Percentiles rank a stretch among this genome's conserved stretches.
Conservation (phyloP, 2,888 invertebrate genomes). For the Mycalesis mineus region DNA sequence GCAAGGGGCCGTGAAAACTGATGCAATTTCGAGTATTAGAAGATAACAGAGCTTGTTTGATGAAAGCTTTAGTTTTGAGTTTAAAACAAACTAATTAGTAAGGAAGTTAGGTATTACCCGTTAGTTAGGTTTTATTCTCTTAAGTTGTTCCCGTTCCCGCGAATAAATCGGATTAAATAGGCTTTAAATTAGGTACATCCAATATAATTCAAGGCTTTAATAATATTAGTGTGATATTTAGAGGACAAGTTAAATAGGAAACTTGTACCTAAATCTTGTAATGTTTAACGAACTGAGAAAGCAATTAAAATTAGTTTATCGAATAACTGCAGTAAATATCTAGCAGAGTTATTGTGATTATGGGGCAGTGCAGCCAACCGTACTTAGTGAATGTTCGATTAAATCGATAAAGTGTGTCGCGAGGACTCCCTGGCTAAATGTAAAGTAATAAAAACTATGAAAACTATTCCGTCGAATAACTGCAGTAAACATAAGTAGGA, state of each 20-base stretch:
- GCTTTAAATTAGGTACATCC: no score
- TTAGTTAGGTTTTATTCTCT: no score
- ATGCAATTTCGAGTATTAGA: constrained; percentile 18
- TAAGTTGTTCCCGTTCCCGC: no score
- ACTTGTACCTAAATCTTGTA: no score
- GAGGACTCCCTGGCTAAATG: background rate
- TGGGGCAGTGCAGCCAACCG: background rate
- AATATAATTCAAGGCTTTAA: no score
- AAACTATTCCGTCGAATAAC: background rate
- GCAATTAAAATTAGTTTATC: background rate
- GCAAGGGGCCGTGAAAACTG: constrained; percentile 25
- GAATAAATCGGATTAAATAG: no score
- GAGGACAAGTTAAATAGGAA: no score
- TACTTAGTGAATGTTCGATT: background rate
- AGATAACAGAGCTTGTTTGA: background rate
- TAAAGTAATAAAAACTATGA: background rate
- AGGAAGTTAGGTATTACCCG: no score
- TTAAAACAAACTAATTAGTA: no score
- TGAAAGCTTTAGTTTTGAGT: no score
- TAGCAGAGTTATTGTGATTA: background rate
- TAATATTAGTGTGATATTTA: no score
- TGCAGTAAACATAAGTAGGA: background rate
- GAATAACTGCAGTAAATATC: background rate
- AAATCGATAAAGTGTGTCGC: background rate
- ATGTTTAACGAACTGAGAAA: no score